phyloP scores from a whole-genome alignment of 2,888 invertebrate genomes.

The Acleris literana region DNA sequence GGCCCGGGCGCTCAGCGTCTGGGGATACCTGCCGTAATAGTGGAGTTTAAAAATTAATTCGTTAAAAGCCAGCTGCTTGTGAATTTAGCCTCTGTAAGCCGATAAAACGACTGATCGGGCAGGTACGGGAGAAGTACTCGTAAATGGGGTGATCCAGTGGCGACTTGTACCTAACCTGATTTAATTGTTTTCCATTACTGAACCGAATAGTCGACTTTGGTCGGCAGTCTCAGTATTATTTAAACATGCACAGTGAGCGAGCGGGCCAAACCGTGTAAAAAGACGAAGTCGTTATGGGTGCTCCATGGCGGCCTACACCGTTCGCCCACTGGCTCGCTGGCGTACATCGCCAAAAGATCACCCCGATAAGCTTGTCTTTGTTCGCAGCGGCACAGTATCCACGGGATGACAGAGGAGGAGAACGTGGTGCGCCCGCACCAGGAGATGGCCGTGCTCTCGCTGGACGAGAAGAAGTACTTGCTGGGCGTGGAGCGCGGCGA shows the following conservation, averaged over 20 bases:
- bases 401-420: conserved; percentile 96
- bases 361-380: background rate
- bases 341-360: too few species aligned
- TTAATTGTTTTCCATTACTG: too few species aligned
- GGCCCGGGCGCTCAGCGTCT: conserved; percentile 15
- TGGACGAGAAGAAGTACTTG: conserved; percentile 97
- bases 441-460: conserved; percentile 91
- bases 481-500: conserved; percentile 98
- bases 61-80: background rate
- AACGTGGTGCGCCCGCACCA: conserved; percentile 95
- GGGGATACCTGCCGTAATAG: conserved; percentile 11
- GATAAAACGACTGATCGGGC: background rate
- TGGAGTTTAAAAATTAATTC: background rate
- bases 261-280: too few species aligned
- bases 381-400: conserved; percentile 91
- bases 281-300: too few species aligned
- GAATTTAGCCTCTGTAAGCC: background rate
- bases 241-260: too few species aligned
- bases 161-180: too few species aligned
- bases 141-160: too few species aligned
- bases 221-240: too few species aligned
- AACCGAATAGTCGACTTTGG: too few species aligned
- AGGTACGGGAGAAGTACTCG: too few species aligned
- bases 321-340: too few species aligned
- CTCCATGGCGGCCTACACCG: too few species aligned